Percentiles rank a stretch among this genome's conserved stretches.
Evolutionary conservation across 2,797 vertebrate species (phyloP).

Genomic region (Ctenopoma multispine): DNA sequence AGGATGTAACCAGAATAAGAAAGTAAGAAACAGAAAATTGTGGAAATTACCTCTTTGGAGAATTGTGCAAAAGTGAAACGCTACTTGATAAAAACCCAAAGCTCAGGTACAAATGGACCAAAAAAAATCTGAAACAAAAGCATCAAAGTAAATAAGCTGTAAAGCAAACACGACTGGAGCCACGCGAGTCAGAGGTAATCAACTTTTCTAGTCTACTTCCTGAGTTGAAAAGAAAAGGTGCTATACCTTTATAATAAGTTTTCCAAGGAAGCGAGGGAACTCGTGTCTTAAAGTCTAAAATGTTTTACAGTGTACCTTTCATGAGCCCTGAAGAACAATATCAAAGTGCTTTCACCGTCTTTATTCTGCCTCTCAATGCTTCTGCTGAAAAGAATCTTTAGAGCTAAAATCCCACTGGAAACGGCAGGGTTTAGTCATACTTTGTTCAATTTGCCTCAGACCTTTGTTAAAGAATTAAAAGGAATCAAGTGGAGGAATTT

Average conservation of each 20-base stretch:
- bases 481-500: conserved; percentile 51
- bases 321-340: conserved; percentile 42
- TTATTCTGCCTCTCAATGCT: conserved; percentile 36
- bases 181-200: not conserved
- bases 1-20: not conserved
- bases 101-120: not conserved
- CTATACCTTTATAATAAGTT: not conserved
- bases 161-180: not conserved
- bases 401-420: conserved; percentile 63
- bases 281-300: conserved; percentile 17
- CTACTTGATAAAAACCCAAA: not conserved
- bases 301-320: conserved; percentile 39
- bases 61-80: not conserved
- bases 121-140: not conserved
- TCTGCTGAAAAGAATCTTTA: conserved; percentile 47
- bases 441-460: conserved; percentile 62
- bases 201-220: not conserved
- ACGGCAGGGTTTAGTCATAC: conserved; percentile 48
- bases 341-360: conserved; percentile 51
- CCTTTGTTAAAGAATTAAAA: conserved; percentile 68
- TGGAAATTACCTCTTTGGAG: not conserved
- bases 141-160: not conserved
- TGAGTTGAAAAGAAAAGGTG: not conserved
- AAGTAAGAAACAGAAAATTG: not conserved
- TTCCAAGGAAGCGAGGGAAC: not conserved